Evolutionary conservation across 1,140 invertebrate genomes (phyloP).

Genomic region (Aphidius gifuensis): DNA sequence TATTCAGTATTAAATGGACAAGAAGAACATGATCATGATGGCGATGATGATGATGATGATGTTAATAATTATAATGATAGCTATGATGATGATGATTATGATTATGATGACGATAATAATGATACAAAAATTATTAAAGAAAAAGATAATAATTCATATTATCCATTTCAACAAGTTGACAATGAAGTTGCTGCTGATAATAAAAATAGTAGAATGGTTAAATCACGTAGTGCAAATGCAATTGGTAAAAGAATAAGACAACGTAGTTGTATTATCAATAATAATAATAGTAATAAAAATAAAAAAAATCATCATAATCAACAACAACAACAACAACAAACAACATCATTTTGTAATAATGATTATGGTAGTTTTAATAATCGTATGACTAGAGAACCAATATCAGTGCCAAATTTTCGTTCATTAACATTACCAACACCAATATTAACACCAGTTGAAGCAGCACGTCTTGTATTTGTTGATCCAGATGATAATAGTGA

Average conservation of each 20-base stretch:
- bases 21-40: slow-evolving; percentile 60
- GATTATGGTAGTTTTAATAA: slow-evolving; percentile 27
- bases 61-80: slow-evolving; percentile 48
- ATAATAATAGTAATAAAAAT: slow-evolving; percentile 19
- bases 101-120: slow-evolving; percentile 32
- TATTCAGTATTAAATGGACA: slow-evolving; percentile 68
- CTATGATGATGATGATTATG: slow-evolving; percentile 49
- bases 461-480: slow-evolving; percentile 67
- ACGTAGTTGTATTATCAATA: slow-evolving; percentile 32
- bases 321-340: slow-evolving; percentile 8
- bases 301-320: not conserved
- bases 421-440: slow-evolving; percentile 63
- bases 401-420: slow-evolving; percentile 75
- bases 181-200: slow-evolving; percentile 46
- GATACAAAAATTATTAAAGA: slow-evolving; percentile 47
- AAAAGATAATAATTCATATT: slow-evolving; percentile 52
- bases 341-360: slow-evolving; percentile 17
- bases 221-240: slow-evolving; percentile 50
- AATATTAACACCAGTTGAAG: slow-evolving; percentile 67
- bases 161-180: slow-evolving; percentile 54
- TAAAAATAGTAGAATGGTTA: slow-evolving; percentile 51
- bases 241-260: slow-evolving; percentile 42
- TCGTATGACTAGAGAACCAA: slow-evolving; percentile 66
- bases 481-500: slow-evolving; percentile 69
- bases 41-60: slow-evolving; percentile 33